These are phyloP conservation scores for Chloebia gouldiae DNA, from an alignment of 2,113 vertebrate genomes.

Conservation along the genomic window DNA sequence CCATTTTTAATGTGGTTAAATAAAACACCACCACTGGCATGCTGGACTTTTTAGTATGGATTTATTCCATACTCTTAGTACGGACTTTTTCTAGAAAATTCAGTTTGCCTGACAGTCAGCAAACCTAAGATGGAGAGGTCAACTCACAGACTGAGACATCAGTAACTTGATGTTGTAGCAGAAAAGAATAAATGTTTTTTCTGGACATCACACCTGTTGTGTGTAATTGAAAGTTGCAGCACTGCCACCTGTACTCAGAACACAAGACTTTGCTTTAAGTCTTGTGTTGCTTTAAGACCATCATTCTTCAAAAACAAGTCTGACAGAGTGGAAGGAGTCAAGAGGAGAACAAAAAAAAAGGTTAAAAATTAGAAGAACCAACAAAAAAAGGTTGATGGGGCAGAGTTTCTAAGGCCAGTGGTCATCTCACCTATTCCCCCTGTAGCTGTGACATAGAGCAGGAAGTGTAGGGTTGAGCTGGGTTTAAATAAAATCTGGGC, in stretches of 20 bases:
- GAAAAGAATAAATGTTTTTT: not conserved
- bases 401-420: not conserved
- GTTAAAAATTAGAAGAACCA: not conserved
- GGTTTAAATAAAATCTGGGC: not conserved
- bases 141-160: not conserved
- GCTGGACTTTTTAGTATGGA: not conserved
- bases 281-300: too few relatives aligned
- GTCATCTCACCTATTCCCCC: not conserved
- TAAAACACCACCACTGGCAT: not conserved
- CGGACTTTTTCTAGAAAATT: not conserved
- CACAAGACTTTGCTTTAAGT: not conserved
- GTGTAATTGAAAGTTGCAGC: not conserved
- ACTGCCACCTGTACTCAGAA: not conserved
- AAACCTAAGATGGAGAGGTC: not conserved
- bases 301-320: not conserved
- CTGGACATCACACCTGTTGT: rapidly evolving
- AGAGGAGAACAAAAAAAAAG: not conserved
- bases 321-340: not conserved
- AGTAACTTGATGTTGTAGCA: not conserved
- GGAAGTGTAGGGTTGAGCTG: not conserved
- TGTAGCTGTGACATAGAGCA: not conserved
- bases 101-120: not conserved
- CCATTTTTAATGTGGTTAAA: not conserved
- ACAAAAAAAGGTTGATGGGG: not conserved
- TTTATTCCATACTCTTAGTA: too few relatives aligned